Evolutionary conservation across 2,113 vertebrate genomes (phyloP).

Genomic region (Neogobius melanostomus): DNA sequence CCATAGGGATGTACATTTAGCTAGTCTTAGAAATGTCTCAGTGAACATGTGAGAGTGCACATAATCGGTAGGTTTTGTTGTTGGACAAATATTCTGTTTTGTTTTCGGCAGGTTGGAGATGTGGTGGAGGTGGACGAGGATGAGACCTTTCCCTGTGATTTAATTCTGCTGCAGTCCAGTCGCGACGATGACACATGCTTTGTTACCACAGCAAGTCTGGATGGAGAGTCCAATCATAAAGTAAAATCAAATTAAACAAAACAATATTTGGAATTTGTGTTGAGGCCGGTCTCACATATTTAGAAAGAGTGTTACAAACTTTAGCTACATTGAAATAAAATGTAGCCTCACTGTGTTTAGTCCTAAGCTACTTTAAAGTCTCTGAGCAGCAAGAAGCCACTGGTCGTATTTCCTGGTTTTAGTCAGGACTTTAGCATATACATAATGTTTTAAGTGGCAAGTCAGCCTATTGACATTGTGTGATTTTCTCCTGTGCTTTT

Average conservation of each 20-base stretch:
- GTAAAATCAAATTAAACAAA: constrained; percentile 58
- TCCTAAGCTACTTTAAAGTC: too few relatives aligned
- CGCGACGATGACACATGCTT: constrained; percentile 87
- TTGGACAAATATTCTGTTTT: constrained; percentile 8
- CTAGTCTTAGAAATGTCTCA: background rate
- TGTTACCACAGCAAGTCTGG: constrained; percentile 95
- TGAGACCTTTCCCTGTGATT: constrained; percentile 96
- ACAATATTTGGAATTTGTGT: too few relatives aligned
- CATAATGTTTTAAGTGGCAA: background rate
- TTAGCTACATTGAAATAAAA: too few relatives aligned
- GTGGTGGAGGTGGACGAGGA: constrained; percentile 90
- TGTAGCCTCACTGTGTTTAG: too few relatives aligned
- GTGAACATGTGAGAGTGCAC: background rate
- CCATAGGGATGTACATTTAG: too few relatives aligned
- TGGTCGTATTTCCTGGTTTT: too few relatives aligned
- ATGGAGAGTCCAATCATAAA: constrained; percentile 98
- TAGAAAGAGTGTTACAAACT: too few relatives aligned
- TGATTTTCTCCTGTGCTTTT: constrained; percentile 9
- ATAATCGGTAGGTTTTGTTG: background rate
- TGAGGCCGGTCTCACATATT: too few relatives aligned
- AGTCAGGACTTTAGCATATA: too few relatives aligned
- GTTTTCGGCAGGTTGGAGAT: constrained; percentile 86
- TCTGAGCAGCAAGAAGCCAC: too few relatives aligned
- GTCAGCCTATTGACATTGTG: background rate
- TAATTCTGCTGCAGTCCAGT: constrained; percentile 89